Evolutionary conservation across 2,113 vertebrate genomes (phyloP).

Genomic region (Engraulis encrasicolus): DNA sequence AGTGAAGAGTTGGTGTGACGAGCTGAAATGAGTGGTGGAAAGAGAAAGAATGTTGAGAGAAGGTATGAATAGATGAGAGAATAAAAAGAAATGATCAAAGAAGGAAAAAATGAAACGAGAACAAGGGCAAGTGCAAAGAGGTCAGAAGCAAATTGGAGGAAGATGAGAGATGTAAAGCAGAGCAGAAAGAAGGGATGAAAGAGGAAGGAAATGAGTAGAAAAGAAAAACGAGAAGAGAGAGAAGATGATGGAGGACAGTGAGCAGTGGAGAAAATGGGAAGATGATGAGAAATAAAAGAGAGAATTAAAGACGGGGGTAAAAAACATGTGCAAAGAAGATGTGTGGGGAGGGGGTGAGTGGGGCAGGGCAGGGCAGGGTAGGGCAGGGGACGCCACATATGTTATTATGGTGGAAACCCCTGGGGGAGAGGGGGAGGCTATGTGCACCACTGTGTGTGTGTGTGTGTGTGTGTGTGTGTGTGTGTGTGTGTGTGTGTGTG

Average conservation of each 20-base stretch:
- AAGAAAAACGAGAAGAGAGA: background rate
- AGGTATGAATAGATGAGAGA: background rate
- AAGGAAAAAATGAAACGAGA: background rate
- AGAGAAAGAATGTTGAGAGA: too few species aligned
- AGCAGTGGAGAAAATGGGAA: background rate
- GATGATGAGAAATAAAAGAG: background rate
- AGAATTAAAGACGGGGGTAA: background rate
- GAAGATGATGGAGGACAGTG: background rate
- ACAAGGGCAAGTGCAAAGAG: too few species aligned
- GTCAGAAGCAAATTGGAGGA: background rate
- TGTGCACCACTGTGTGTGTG: too few species aligned
- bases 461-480: too few species aligned
- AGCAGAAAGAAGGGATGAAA: background rate
- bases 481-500: too few species aligned
- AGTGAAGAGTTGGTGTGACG: too few species aligned
- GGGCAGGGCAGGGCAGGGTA: too few species aligned
- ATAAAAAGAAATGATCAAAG: too few species aligned
- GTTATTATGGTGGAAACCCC: background rate
- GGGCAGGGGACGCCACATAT: conserved; percentile 21
- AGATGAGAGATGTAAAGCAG: background rate
- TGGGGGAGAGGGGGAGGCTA: too few species aligned
- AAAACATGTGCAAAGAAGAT: background rate
- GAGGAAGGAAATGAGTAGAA: background rate
- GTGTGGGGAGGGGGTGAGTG: conserved; percentile 18
- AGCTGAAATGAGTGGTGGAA: too few species aligned